Evolutionary conservation across 2,888 invertebrate genomes (phyloP).

Genomic region (Nasonovia ribisnigri): DNA sequence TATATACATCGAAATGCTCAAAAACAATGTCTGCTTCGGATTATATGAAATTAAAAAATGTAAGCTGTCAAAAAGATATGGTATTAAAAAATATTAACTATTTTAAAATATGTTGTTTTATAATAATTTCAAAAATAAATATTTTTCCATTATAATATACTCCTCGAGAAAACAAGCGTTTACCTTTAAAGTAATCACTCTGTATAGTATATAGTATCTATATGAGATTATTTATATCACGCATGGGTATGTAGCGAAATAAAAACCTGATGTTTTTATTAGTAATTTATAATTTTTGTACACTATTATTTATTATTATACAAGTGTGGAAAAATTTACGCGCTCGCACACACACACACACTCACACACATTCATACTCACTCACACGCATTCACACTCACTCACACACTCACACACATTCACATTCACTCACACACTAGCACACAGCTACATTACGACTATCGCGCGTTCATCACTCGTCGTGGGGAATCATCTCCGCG

Average conservation of each 20-base stretch:
- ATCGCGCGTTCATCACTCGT: not conserved
- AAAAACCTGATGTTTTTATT: not conserved
- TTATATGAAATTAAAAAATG: not conserved
- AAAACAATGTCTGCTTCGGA: not conserved
- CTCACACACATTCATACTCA: too few relatives aligned
- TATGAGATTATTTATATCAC: not conserved
- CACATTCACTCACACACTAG: too few relatives aligned
- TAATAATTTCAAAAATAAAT: not conserved
- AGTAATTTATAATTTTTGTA: not conserved
- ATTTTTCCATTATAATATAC: not conserved
- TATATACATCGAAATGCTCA: too few relatives aligned
- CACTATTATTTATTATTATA: not conserved
- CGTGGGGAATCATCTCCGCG: not conserved
- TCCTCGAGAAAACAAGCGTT: not conserved
- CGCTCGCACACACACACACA: too few relatives aligned
- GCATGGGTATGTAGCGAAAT: not conserved
- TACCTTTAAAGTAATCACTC: not conserved
- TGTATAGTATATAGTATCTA: not conserved
- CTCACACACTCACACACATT: too few relatives aligned
- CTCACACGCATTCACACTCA: too few relatives aligned
- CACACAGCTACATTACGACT: too few relatives aligned
- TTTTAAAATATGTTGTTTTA: not conserved
- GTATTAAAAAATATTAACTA: not conserved
- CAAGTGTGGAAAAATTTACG: not conserved
- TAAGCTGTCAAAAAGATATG: not conserved